A percentile compares a stretch with the other conserved stretches of the same genome.
Evolutionary conservation across 2,113 vertebrate genomes (phyloP).

Genomic region (Alosa alosa): DNA sequence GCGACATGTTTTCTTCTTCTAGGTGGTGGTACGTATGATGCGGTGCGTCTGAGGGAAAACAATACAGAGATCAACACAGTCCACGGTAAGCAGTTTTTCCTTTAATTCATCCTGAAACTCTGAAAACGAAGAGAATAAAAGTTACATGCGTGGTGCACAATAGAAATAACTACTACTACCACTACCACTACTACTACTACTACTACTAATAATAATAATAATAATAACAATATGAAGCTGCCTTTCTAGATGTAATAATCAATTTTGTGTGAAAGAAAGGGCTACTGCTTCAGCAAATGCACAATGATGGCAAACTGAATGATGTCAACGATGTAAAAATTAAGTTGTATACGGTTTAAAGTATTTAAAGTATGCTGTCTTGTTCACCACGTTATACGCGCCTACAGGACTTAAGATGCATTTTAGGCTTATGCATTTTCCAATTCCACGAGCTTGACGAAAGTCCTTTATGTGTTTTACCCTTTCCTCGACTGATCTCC

Average conservation of each 20-base stretch:
- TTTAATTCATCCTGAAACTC: conserved; percentile 53
- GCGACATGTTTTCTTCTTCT: conserved; percentile 51
- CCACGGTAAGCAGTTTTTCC: conserved; percentile 67
- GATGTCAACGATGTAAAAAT: background rate
- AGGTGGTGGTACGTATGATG: conserved; percentile 68
- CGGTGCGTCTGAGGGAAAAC: conserved; percentile 64
- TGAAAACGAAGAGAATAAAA: background rate
- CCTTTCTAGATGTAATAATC: no score
- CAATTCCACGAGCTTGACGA: background rate
- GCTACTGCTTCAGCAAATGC: background rate
- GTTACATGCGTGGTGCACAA: background rate
- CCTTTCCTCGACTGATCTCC: background rate
- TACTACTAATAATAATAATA: background rate
- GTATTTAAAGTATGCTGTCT: background rate
- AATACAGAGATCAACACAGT: conserved; percentile 59
- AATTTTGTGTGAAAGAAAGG: background rate
- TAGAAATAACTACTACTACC: background rate
- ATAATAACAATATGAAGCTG: background rate
- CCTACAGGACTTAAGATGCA: background rate
- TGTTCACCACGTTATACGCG: background rate
- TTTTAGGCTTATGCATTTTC: background rate
- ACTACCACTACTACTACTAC: background rate
- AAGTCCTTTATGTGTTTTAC: background rate
- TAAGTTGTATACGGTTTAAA: background rate
- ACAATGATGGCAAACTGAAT: background rate